Conservation (phyloP, 1,140 invertebrate species). For the Forficula auricularia region DNA sequence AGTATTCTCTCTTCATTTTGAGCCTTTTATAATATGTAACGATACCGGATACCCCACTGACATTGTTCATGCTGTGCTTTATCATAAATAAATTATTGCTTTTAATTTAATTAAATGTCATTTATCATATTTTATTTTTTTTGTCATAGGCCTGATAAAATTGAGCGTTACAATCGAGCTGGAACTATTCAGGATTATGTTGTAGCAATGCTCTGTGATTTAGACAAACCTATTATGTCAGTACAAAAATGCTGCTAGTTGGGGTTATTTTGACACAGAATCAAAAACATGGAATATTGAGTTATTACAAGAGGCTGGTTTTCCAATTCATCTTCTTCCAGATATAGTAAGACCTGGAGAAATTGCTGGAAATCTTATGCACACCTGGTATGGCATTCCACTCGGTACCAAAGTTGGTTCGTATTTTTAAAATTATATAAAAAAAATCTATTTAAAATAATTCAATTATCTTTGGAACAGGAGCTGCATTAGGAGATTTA, state of each 20-base stretch:
- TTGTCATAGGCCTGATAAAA: slow-evolving; percentile 37
- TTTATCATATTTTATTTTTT: no score
- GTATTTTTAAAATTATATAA: neutral
- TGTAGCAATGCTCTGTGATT: slow-evolving; percentile 55
- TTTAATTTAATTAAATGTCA: no score
- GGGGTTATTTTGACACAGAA: slow-evolving; percentile 66
- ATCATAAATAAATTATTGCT: no score
- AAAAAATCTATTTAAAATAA: slow-evolving; percentile 1
- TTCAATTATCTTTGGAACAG: slow-evolving; percentile 17
- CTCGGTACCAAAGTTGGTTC: slow-evolving; percentile 47
- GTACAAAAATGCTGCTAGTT: slow-evolving; percentile 73
- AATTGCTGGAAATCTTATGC: slow-evolving; percentile 41
- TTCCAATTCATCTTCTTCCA: slow-evolving; percentile 56
- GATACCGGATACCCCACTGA: no score
- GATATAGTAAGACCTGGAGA: slow-evolving; percentile 43
- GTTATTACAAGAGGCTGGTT: slow-evolving; percentile 37
- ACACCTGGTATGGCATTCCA: slow-evolving; percentile 59
- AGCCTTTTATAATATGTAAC: no score
- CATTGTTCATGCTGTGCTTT: no score
- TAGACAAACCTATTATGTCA: slow-evolving; percentile 52
- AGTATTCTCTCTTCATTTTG: no score
- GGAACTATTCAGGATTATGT: slow-evolving; percentile 70
- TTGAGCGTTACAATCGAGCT: slow-evolving; percentile 45
- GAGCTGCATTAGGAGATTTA: slow-evolving; percentile 60
- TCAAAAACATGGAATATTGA: slow-evolving; percentile 47